Percentiles rank a stretch among this genome's conserved stretches.
phyloP scores from a whole-genome alignment of 2,888 invertebrate species.

The Cheilosia vulpina region DNA sequence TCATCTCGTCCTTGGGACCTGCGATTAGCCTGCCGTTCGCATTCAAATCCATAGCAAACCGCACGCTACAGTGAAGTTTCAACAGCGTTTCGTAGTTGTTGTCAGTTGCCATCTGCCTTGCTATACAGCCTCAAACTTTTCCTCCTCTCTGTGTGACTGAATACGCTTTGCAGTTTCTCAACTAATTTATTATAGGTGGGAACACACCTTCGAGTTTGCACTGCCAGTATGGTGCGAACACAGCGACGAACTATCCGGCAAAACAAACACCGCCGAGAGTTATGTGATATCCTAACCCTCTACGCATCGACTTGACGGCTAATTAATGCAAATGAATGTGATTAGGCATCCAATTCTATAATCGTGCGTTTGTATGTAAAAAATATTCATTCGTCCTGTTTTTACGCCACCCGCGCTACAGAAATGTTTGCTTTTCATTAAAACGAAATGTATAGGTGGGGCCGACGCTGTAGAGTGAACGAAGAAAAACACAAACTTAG shows the following conservation, averaged over 20 bases:
- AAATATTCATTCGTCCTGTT: constrained; percentile 24
- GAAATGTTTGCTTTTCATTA: constrained; percentile 64
- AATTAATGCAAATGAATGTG: constrained; percentile 69
- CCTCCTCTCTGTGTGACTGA: not conserved
- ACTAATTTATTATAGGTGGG: constrained; percentile 46
- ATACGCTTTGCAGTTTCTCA: constrained; percentile 40
- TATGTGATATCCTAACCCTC: constrained; percentile 47
- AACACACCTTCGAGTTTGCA: constrained; percentile 22
- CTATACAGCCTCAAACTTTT: constrained; percentile 10
- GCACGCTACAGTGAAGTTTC: constrained; percentile 24
- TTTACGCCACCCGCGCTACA: not conserved
- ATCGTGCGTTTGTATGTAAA: constrained; percentile 34
- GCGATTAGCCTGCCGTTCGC: not conserved
- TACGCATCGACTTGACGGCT: constrained; percentile 41
- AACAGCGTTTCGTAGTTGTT: constrained; percentile 34
- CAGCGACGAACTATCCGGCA: constrained; percentile 30
- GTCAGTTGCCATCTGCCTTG: constrained; percentile 52
- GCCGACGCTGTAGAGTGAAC: not conserved
- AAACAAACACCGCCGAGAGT: constrained; percentile 44
- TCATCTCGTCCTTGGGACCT: not conserved
- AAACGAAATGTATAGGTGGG: constrained; percentile 1
- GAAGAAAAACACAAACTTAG: constrained; percentile 40
- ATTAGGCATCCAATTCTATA: constrained; percentile 54
- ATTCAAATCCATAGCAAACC: not conserved
- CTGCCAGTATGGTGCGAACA: not conserved